Evolutionary conservation across 2,888 invertebrate species (phyloP).

Genomic region (Trissonchulus latispiculum): DNA sequence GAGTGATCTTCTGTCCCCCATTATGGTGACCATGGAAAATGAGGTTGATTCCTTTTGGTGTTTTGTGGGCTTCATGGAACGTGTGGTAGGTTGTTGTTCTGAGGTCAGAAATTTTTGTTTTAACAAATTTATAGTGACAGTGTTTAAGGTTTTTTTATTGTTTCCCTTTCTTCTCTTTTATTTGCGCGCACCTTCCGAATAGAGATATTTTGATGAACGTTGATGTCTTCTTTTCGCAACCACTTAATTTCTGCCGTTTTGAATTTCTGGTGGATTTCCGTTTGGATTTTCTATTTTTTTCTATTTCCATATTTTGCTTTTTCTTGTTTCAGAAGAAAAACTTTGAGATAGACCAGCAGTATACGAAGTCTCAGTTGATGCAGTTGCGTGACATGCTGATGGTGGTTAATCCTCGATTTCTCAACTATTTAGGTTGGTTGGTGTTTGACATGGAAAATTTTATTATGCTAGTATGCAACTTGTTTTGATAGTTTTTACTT

Average conservation of each 20-base stretch:
- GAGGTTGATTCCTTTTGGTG: slow-evolving; percentile 98
- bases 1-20: slow-evolving; percentile 89
- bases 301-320: too few relatives aligned
- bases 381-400: slow-evolving; percentile 70
- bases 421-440: slow-evolving; percentile 60
- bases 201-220: neutral
- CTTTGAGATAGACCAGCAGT: slow-evolving; percentile 91
- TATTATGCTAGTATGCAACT: neutral
- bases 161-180: slow-evolving; percentile 21
- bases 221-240: too few relatives aligned
- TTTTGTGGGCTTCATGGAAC: slow-evolving; percentile 93
- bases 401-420: slow-evolving; percentile 71
- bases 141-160: neutral
- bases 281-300: too few relatives aligned
- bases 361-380: slow-evolving; percentile 82
- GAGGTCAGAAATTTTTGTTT: slow-evolving; percentile 10
- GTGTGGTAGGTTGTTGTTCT: slow-evolving; percentile 64
- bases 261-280: too few relatives aligned
- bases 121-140: slow-evolving; percentile 10
- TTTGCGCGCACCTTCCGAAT: slow-evolving; percentile 1
- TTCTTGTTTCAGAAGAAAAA: slow-evolving; percentile 60
- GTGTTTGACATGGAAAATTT: neutral
- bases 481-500: too few relatives aligned
- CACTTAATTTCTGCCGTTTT: too few relatives aligned
- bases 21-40: slow-evolving; percentile 72